Conservation (phyloP, 2,113 vertebrate genomes). For the Pristiophorus japonicus region DNA sequence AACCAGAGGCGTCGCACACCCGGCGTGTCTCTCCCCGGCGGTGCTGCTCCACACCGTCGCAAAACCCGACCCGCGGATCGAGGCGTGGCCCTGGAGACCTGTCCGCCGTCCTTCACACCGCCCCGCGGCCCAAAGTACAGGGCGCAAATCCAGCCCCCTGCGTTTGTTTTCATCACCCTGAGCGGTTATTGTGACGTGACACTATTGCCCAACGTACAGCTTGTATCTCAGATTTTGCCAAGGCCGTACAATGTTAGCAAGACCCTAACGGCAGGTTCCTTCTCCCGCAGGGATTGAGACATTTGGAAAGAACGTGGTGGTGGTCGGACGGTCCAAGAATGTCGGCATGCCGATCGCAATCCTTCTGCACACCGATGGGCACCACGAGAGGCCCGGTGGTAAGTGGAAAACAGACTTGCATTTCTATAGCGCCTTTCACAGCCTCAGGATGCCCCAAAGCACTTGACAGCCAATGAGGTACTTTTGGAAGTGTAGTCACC, state of each 20-base stretch:
- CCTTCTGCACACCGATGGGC: constrained; percentile 77
- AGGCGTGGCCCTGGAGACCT: too few species aligned
- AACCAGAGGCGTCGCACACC: too few species aligned
- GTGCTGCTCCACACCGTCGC: too few species aligned
- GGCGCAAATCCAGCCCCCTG: too few species aligned
- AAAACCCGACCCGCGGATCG: too few species aligned
- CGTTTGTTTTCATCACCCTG: too few species aligned
- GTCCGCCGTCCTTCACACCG: too few species aligned
- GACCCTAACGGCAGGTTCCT: neutral
- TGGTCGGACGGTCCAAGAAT: constrained; percentile 84
- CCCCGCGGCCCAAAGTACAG: too few species aligned
- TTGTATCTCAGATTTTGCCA: neutral
- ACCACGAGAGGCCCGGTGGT: constrained; percentile 82
- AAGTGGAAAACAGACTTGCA: constrained; percentile 43
- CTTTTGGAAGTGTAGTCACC: too few species aligned
- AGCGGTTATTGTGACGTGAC: neutral
- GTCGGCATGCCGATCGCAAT: constrained; percentile 89
- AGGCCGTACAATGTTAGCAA: neutral
- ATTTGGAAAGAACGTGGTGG: constrained; percentile 81
- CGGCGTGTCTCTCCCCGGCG: too few species aligned
- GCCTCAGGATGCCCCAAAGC: neutral
- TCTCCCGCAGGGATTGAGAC: constrained; percentile 75
- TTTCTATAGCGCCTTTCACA: neutral
- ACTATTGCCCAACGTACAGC: neutral
- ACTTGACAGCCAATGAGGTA: neutral